Conservation (phyloP, 2,888 invertebrate species). For the Folsomia manolachei region DNA sequence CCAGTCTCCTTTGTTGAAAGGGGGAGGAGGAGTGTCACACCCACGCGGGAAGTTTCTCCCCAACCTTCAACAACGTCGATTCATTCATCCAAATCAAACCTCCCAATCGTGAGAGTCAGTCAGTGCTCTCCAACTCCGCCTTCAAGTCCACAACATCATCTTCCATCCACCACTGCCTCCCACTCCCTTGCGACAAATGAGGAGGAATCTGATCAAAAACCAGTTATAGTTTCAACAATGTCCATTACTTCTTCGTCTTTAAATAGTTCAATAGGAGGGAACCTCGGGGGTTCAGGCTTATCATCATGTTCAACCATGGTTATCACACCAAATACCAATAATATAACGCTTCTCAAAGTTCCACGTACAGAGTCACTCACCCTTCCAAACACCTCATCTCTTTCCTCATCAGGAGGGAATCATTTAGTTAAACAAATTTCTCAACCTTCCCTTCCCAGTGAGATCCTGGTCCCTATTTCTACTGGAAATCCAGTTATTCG, state of each 20-base stretch:
- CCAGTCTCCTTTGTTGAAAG: background rate
- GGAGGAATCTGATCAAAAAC: background rate
- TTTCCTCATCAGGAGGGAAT: slow-evolving; percentile 15
- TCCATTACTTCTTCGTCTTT: slow-evolving; percentile 11
- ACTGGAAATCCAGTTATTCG: slow-evolving; percentile 40
- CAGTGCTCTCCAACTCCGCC: slow-evolving; percentile 50
- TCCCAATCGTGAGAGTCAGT: slow-evolving; percentile 49
- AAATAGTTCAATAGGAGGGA: background rate
- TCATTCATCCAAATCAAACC: slow-evolving; percentile 20
- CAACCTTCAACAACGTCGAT: slow-evolving; percentile 8
- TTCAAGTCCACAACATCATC: slow-evolving; percentile 39
- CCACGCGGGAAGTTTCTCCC: slow-evolving; percentile 16
- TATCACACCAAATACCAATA: slow-evolving; percentile 9
- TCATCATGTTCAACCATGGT: slow-evolving; percentile 14
- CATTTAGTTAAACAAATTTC: slow-evolving; percentile 50
- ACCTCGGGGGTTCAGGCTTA: background rate
- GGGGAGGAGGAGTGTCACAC: slow-evolving; percentile 23
- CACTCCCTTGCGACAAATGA: background rate
- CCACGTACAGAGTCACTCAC: slow-evolving; percentile 30
- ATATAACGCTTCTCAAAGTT: slow-evolving; percentile 33
- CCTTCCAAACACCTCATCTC: slow-evolving; percentile 16
- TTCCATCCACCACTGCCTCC: slow-evolving; percentile 19
- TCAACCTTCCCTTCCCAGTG: slow-evolving; percentile 44
- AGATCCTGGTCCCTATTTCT: slow-evolving; percentile 26
- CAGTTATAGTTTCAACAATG: slow-evolving; percentile 13